Percentiles rank a stretch among this genome's conserved stretches.
phyloP scores from a whole-genome alignment of 2,797 vertebrate genomes.

The Sparidentex hasta region DNA sequence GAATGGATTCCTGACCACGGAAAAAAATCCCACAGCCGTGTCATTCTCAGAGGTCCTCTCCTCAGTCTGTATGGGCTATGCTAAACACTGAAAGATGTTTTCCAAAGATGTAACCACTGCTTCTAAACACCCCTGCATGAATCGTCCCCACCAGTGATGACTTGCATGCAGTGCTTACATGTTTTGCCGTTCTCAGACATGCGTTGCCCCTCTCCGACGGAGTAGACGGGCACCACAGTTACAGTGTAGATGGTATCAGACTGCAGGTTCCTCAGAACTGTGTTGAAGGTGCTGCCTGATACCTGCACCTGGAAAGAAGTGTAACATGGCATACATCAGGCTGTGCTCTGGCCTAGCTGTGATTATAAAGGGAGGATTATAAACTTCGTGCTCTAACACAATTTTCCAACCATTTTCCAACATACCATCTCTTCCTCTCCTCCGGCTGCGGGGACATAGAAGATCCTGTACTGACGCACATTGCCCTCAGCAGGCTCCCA shows the following conservation, averaged over 20 bases:
- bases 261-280: conserved; percentile 91
- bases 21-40: conserved; percentile 38
- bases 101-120: conserved; percentile 5
- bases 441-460: conserved; percentile 89
- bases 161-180: conserved; percentile 84
- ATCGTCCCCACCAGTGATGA: neutral
- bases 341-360: neutral
- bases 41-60: conserved; percentile 28
- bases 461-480: conserved; percentile 94
- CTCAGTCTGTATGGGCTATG: conserved; percentile 4
- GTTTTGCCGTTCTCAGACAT: conserved; percentile 94
- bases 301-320: conserved; percentile 86
- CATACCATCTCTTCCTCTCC: conserved; percentile 92
- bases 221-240: conserved; percentile 92
- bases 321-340: conserved; percentile 16
- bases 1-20: conserved; percentile 50
- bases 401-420: neutral
- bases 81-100: conserved; percentile 8
- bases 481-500: conserved; percentile 97
- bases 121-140: neutral
- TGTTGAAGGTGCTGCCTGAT: conserved; percentile 91
- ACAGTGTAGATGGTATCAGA: conserved; percentile 92
- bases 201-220: conserved; percentile 92
- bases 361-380: neutral
- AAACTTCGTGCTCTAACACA: neutral